phyloP scores from a whole-genome alignment of 2,113 vertebrate species.

The Phycodurus eques region DNA sequence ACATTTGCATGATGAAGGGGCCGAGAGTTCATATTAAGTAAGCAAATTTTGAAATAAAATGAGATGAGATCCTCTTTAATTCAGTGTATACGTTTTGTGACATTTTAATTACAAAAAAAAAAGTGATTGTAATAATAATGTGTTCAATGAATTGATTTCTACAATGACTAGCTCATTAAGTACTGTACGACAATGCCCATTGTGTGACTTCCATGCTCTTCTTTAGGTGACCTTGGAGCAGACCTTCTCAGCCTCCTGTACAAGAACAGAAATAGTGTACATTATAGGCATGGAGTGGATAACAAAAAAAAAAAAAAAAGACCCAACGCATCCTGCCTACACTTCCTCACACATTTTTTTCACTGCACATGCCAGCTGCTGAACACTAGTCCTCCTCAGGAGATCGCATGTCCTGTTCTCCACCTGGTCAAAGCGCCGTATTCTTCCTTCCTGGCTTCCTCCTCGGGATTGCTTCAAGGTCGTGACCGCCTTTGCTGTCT shows the following conservation, averaged over 20 bases:
- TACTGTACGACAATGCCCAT: not conserved
- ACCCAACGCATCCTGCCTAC: not conserved
- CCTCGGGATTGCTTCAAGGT: conserved; percentile 36
- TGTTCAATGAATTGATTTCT: too few species aligned
- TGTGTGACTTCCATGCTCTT: conserved; percentile 6
- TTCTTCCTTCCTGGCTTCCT: conserved; percentile 12
- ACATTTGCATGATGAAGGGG: not conserved
- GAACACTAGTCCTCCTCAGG: conserved; percentile 24
- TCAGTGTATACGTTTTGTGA: too few species aligned
- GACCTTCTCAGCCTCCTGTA: conserved; percentile 10
- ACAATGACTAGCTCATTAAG: too few species aligned
- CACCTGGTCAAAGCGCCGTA: conserved; percentile 14
- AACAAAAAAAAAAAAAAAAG: conserved; percentile 12
- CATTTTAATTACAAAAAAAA: too few species aligned
- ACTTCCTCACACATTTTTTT: not conserved
- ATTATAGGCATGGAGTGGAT: not conserved
- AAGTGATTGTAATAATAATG: too few species aligned
- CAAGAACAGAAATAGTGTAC: not conserved
- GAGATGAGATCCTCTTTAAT: too few species aligned
- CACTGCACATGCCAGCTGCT: conserved; percentile 41
- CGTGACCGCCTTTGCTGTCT: conserved; percentile 39
- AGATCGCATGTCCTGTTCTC: conserved; percentile 19
- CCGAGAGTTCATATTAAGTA: too few species aligned
- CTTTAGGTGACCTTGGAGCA: conserved; percentile 37
- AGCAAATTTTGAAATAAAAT: too few species aligned